Percentiles rank a stretch among this genome's conserved stretches.
phyloP scores from a whole-genome alignment of 2,113 vertebrate species.

The Erpornis zantholeuca region DNA sequence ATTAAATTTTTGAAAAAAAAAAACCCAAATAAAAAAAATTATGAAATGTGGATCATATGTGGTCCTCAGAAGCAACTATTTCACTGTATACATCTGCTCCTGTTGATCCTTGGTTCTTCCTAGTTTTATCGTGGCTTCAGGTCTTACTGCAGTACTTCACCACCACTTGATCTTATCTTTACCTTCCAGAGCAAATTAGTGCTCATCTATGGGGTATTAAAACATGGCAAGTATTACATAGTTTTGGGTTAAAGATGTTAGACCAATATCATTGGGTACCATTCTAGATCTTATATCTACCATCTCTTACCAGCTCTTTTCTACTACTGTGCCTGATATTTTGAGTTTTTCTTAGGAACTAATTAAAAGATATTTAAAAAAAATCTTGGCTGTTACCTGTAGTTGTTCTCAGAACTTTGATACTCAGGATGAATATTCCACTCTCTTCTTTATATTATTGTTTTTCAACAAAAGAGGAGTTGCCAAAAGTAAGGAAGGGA shows the following conservation, averaged over 20 bases:
- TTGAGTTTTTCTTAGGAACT: neutral
- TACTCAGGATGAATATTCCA: neutral
- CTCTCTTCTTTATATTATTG: neutral
- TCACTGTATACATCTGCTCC: neutral
- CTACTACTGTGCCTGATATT: neutral
- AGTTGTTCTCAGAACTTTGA: neutral
- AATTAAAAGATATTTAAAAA: neutral
- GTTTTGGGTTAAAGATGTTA: neutral
- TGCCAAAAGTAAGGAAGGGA: neutral
- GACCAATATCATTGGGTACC: neutral
- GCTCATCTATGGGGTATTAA: neutral
- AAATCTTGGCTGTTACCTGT: neutral
- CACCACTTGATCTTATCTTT: neutral
- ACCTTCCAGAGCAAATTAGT: neutral
- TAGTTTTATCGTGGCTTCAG: neutral
- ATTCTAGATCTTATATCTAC: neutral
- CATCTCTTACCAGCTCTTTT: neutral
- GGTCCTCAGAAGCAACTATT: neutral
- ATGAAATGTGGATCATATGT: neutral
- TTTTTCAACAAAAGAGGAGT: neutral
- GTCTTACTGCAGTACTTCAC: neutral
- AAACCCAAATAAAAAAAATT: neutral
- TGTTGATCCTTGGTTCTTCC: neutral
- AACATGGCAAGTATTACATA: neutral
- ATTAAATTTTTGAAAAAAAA: neutral